Evolutionary conservation across 2,113 vertebrate species (phyloP).

Genomic region (Polypterus bichir): DNA sequence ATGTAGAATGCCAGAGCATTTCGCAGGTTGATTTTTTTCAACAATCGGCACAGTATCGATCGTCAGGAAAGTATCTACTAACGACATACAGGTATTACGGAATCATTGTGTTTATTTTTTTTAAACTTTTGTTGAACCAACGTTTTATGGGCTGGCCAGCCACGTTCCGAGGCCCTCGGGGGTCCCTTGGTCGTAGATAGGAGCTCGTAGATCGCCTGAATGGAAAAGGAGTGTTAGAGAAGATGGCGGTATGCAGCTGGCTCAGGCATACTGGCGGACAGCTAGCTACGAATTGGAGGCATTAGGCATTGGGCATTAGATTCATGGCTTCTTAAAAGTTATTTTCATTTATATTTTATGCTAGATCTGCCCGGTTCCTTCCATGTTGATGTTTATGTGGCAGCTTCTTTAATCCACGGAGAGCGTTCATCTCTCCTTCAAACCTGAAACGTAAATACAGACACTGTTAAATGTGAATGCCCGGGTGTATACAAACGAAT

Average conservation of each 20-base stretch:
- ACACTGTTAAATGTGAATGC: too few relatives aligned
- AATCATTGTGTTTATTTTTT: conserved; percentile 10
- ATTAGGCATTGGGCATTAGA: too few relatives aligned
- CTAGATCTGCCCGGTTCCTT: too few relatives aligned
- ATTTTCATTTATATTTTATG: too few relatives aligned
- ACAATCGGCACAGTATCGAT: conserved; percentile 13
- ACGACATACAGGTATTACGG: conserved; percentile 18
- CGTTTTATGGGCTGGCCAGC: conserved; percentile 42
- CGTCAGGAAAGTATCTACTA: conserved; percentile 41
- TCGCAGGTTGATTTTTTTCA: conserved; percentile 29
- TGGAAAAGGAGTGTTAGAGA: conserved; percentile 37
- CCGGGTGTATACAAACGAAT: too few relatives aligned
- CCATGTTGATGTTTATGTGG: too few relatives aligned
- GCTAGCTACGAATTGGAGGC: too few relatives aligned
- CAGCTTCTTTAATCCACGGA: too few relatives aligned
- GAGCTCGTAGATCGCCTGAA: conserved; percentile 54
- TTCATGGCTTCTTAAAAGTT: too few relatives aligned
- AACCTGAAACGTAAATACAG: too few relatives aligned
- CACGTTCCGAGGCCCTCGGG: conserved; percentile 46
- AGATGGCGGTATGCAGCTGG: conserved; percentile 58
- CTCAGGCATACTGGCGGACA: conserved; percentile 7
- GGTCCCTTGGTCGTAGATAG: conserved; percentile 49
- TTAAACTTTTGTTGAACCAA: conserved; percentile 47
- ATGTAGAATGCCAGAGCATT: conserved; percentile 54
- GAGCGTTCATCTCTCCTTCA: too few relatives aligned